phyloP scores from a whole-genome alignment of 2,797 vertebrate genomes.

The Leuciscus waleckii region DNA sequence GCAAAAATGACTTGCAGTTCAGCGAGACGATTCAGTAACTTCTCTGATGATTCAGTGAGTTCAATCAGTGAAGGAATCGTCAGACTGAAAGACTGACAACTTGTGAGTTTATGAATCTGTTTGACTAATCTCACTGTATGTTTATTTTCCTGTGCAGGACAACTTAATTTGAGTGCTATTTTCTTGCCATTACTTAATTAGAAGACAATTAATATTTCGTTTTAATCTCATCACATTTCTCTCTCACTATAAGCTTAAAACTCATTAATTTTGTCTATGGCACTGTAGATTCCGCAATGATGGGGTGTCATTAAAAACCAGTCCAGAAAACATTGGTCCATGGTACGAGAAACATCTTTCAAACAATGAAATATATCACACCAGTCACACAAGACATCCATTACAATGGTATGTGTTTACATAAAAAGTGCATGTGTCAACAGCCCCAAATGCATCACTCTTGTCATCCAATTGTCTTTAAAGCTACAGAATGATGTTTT shows the following conservation, averaged over 20 bases:
- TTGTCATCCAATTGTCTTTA: not conserved
- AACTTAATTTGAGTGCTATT: not conserved
- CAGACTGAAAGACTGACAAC: not conserved
- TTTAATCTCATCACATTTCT: not conserved
- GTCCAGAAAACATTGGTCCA: not conserved
- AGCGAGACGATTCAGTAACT: not conserved
- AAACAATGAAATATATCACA: not conserved
- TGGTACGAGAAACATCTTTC: not conserved
- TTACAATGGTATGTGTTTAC: not conserved
- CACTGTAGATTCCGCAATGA: not conserved
- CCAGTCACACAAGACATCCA: not conserved
- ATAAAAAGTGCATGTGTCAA: not conserved
- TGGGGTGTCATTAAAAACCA: not conserved
- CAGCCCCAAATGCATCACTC: no score
- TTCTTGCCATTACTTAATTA: not conserved
- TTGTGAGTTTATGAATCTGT: not conserved
- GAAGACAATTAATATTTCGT: not conserved
- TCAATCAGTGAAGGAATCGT: not conserved
- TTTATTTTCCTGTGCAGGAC: not conserved
- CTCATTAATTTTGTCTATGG: not conserved
- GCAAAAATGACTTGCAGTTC: not conserved
- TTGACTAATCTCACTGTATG: not conserved
- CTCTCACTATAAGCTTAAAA: not conserved
- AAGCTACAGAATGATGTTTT: constrained; percentile 1
- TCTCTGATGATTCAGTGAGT: not conserved